These are phyloP conservation scores for Lithobates pipiens DNA, from an alignment of 2,797 vertebrate species.

Conservation along the genomic window DNA sequence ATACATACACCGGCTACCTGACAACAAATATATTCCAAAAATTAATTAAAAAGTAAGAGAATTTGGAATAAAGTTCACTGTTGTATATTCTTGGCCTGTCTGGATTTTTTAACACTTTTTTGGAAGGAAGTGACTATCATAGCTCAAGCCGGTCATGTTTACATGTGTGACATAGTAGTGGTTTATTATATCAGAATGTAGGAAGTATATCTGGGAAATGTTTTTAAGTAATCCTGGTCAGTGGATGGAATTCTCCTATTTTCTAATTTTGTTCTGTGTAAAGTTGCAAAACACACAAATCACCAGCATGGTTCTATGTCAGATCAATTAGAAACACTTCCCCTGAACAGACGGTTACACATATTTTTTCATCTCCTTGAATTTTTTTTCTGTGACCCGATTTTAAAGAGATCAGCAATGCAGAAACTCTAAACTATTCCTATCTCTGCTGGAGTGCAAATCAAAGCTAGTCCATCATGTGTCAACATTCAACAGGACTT, in stretches of 20 bases:
- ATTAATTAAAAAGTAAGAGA: neutral
- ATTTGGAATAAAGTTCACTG: neutral
- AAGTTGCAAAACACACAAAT: conserved; percentile 74
- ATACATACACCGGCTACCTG: too few relatives aligned
- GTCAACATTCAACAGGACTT: conserved; percentile 24
- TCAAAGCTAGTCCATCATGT: conserved; percentile 28
- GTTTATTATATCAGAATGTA: neutral
- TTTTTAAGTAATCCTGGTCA: conserved; percentile 72
- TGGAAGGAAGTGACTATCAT: neutral
- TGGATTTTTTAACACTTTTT: neutral
- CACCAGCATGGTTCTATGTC: conserved; percentile 78
- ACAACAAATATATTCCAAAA: neutral
- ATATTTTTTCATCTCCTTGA: conserved; percentile 57
- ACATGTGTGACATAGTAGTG: neutral
- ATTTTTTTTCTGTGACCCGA: conserved; percentile 48
- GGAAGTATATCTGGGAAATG: neutral
- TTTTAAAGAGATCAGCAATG: conserved; percentile 46
- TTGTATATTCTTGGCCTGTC: neutral
- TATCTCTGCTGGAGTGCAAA: conserved; percentile 25
- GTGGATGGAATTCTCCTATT: conserved; percentile 73
- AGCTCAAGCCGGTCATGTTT: neutral
- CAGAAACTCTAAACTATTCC: conserved; percentile 19
- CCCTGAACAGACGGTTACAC: conserved; percentile 75
- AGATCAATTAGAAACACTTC: conserved; percentile 83
- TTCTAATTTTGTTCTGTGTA: conserved; percentile 76